Base-by-base conservation (phyloP, 2,113 vertebrate genomes). In the Chrysemys picta region DNA sequence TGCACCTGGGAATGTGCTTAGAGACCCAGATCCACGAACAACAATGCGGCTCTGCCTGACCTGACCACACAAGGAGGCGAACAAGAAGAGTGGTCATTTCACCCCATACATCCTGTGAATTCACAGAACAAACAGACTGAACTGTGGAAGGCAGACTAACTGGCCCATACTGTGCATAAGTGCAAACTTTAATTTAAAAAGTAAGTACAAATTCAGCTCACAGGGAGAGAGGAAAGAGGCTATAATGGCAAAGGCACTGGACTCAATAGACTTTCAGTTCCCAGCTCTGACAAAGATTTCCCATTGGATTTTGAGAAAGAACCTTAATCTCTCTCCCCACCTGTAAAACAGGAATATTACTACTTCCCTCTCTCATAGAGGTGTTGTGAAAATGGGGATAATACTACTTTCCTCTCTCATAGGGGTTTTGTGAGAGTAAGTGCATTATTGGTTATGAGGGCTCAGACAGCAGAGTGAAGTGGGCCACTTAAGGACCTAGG, bases 61-160 rank as follows among this genome's bases (percentile, higher is more conserved):
- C 24, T 22, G 45, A 45, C 45, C 65, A 96, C 10, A 9, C n/a
- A 79, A 49, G 42, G 50, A 92, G 84, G 85, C 79, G 62, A 78
- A 88, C 0, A 9, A 31, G 38, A 89, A 79, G 10, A 84, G 0
- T 1, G 8, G 24, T 56, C 69, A 95, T 95, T 82, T 85, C 86
- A 92, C 35, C 31, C 69, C 75, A 94, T 95, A 75, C 88, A 72
- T 92, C 65, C 79, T 75, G 24, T 78, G 21, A 42, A 50, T 81
- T 80, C 72, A 90, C 24, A 93, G 49, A 5, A 85, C 31, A 83
- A 87, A 83, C 93, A 93, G 54, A 9, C 92, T 93, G 88, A 97
- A 92, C 87, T 95, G 3, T 45, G 6, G 76, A 57, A 89, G 9
- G 54, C 25, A 87, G 14, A 76, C 38, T 24, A 57, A 88, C 13